Evolutionary conservation across 23 tunicate genomes (phyloP), one percentile per base, ranked within the genome.

Genomic region (Styela plicata): DNA sequence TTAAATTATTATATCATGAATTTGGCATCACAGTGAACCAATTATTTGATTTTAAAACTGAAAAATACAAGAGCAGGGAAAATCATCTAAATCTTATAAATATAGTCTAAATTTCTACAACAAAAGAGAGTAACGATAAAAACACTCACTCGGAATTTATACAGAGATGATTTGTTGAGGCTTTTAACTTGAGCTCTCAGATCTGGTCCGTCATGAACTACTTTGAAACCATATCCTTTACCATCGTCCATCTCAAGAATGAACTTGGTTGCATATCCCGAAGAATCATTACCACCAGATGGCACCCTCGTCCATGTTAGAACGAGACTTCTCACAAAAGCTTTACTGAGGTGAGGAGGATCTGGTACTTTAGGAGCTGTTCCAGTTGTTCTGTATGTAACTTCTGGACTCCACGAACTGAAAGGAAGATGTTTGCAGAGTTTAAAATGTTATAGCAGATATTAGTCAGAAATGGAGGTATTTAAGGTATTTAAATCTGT

Each of bases 121-220:
- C n/a, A n/a, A n/a, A n/a, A n/a, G n/a, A n/a, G n/a, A n/a, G n/a
- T n/a, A n/a, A n/a, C n/a, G n/a, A n/a, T n/a, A n/a, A n/a, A n/a
- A n/a, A n/a, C n/a, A 63, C 89, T 81, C 76, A 90, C 96, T 79
- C 96, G 52, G 83, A 90, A 90, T 37, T 69, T 74, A 74, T 90
- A 90, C 30, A 64, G 76, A 31, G 83, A 67, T 20, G 69, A 67
- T 13, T 86, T 85, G 30, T 33, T 30, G 30, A 90, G 64, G 23
- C 61, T 34, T 69, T 85, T 85, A 53, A 82, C 83, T 37, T 66
- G 62, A 62, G 34, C 69, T 33, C 36, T 69, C 65, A 75, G 61
- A 13, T 85, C 96, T 2, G 44, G 74, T 1, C 96, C 96, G 36
- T 85, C 69, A 69, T 81, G 85, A 19, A 67, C 79, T 1, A 83